These are phyloP conservation scores for Hetaerina americana DNA, from an alignment of 1,140 invertebrate species.

Conservation along the genomic window DNA sequence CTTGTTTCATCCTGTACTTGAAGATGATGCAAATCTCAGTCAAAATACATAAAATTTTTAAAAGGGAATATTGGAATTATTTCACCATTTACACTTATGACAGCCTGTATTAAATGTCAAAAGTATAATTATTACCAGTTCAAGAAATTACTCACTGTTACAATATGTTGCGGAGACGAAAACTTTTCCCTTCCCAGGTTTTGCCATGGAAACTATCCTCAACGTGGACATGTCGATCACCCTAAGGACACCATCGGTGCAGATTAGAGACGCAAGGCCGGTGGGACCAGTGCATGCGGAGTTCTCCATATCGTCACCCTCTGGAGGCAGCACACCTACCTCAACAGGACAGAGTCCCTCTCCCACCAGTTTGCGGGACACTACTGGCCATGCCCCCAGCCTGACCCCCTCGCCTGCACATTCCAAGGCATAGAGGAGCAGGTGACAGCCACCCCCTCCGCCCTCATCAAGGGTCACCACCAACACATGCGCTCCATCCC, in stretches of 20 bases:
- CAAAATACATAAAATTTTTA: too few species aligned
- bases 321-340: constrained; percentile 44
- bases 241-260: constrained; percentile 52
- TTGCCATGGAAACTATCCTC: constrained; percentile 44
- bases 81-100: too few species aligned
- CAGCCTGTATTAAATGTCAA: too few species aligned
- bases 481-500: constrained; percentile 47
- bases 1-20: too few species aligned
- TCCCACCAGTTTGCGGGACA: constrained; percentile 43
- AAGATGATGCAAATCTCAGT: too few species aligned
- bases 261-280: constrained; percentile 41
- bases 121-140: too few species aligned
- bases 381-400: constrained; percentile 3
- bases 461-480: constrained; percentile 39
- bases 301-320: constrained; percentile 29
- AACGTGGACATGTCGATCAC: constrained; percentile 50
- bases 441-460: constrained; percentile 22
- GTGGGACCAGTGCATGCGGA: constrained; percentile 4
- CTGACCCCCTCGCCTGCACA: constrained; percentile 22
- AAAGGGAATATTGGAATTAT: too few species aligned
- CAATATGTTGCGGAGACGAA: constrained; percentile 65
- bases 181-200: constrained; percentile 38
- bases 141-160: constrained; percentile 45
- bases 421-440: constrained; percentile 44
- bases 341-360: constrained; percentile 47